Base-by-base conservation (phyloP, 2,888 invertebrate genomes). In the Linnaemya vulpina region DNA sequence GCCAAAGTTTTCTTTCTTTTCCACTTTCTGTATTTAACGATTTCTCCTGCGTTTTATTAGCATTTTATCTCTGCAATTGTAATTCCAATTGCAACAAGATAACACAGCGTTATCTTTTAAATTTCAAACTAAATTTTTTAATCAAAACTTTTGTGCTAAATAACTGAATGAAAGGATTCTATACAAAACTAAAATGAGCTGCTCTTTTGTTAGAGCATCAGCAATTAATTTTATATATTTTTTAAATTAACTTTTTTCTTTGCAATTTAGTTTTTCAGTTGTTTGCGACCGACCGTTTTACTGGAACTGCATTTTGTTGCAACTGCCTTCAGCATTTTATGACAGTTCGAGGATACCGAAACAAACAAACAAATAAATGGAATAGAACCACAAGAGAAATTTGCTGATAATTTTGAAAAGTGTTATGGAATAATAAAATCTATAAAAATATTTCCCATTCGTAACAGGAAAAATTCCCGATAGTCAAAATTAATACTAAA, bases 71-170 rank as follows among this genome's bases (percentile, higher is more conserved):
- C 40, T n/a, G 22, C 11, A 65, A 65, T 79, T 40, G 53, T 62
- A 79, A n/a, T 71, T 46, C 46, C 71, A 63, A 75, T 3, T 38
- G 40, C 62, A 51, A 25, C 15, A 22, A 30, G 38, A 55, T 70
- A 55, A n/a, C 53, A 70, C 7, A 15, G 40, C 10, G n/a, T 70
- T 38, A 22, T 35, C 7, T 17, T 60, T 53, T 20, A 5, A n/a
- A 3, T 2, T 22, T 22, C 9, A 7, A 20, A 20, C 51, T 22
- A 53, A 11, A 22, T 53, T 53, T 53, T 9, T 13, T 13, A 1
- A 11, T 53, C 53, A 53, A 20, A 22, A 53, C 22, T 53, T 22
- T 53, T 3, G 13, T 0, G 17, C 51, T 51, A 13, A 51, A 51
- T 3, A 22, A 53, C 11, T n/a, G n/a, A 53, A 53, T 9, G 22